phyloP scores from a whole-genome alignment of 2,888 invertebrate species.

The Yponomeuta malinellus region DNA sequence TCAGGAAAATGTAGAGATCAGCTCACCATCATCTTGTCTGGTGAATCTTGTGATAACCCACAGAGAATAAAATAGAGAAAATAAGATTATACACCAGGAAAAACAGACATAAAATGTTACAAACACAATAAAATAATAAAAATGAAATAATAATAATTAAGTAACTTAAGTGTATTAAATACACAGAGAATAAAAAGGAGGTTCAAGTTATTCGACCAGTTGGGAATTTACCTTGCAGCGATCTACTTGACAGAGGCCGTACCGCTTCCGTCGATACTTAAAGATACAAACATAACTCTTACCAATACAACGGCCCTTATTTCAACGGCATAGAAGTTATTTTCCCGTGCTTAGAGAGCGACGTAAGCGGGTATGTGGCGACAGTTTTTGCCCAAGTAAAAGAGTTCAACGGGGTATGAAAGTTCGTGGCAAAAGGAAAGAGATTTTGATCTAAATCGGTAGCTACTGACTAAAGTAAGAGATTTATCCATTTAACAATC shows the following conservation, averaged over 20 bases:
- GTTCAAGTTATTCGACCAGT: not conserved
- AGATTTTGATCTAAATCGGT: not conserved
- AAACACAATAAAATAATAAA: too few species aligned
- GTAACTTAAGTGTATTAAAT: too few species aligned
- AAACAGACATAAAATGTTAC: too few species aligned
- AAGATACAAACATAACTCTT: constrained; percentile 27
- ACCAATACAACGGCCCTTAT: constrained; percentile 25
- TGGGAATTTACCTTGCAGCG: not conserved
- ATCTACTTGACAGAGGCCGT: constrained; percentile 39
- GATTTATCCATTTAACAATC: too few species aligned
- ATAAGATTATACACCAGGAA: too few species aligned
- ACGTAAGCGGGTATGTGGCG: not conserved
- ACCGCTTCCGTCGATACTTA: constrained; percentile 41
- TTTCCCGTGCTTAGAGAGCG: constrained; percentile 20
- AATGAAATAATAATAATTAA: too few species aligned
- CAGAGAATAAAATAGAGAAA: too few species aligned
- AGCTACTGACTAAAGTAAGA: too few species aligned
- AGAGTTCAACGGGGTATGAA: constrained; percentile 51
- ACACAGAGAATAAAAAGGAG: too few species aligned
- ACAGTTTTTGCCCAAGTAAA: constrained; percentile 41
- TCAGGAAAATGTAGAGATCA: too few species aligned
- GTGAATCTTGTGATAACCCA: too few species aligned
- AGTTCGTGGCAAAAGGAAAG: not conserved
- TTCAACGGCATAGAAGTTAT: constrained; percentile 20
- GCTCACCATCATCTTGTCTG: too few species aligned